These are phyloP conservation scores for Nomada hirtipes DNA, from an alignment of 2,888 invertebrate genomes.

Conservation along the genomic window DNA sequence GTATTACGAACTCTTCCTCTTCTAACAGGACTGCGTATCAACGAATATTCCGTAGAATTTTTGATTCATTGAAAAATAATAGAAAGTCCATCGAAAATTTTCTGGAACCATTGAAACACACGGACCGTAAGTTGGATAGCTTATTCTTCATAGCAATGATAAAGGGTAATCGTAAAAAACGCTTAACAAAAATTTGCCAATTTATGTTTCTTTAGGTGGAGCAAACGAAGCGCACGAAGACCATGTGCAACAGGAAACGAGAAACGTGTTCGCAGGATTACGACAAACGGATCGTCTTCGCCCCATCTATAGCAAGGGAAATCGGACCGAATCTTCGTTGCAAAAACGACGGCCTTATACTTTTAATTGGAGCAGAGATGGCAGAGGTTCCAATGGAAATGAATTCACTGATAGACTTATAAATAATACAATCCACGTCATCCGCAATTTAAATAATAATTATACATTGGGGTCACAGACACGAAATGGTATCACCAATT, in stretches of 20 bases:
- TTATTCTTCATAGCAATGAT: background rate
- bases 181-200: background rate
- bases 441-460: background rate
- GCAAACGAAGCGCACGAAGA: background rate
- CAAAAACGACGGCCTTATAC: constrained; percentile 24
- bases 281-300: background rate
- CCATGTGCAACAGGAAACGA: constrained; percentile 41
- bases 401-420: background rate
- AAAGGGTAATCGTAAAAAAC: background rate
- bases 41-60: constrained; percentile 63
- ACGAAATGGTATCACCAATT: background rate
- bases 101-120: constrained; percentile 44
- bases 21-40: constrained; percentile 56
- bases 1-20: background rate
- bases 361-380: constrained; percentile 31
- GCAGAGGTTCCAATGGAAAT: background rate
- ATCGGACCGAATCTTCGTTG: background rate
- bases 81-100: constrained; percentile 71
- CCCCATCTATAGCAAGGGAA: background rate
- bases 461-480: background rate
- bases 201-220: constrained; percentile 3
- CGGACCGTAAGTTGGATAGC: constrained; percentile 13
- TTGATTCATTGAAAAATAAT: constrained; percentile 71
- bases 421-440: background rate
- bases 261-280: constrained; percentile 7